Evolutionary conservation across 2,797 vertebrate species (phyloP).

Genomic region (Poeciliopsis turneri): DNA sequence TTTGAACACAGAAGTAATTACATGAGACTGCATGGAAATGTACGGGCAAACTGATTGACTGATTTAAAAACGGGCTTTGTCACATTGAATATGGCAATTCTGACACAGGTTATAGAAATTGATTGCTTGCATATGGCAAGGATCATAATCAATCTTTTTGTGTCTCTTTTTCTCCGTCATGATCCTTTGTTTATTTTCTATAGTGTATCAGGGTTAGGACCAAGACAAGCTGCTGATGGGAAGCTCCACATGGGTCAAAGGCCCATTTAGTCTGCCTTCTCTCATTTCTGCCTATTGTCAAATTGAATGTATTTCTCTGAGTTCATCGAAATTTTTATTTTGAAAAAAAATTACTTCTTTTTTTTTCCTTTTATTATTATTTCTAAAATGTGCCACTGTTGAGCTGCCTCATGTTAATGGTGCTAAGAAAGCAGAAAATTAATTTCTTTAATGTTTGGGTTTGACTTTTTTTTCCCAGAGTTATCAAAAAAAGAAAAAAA

Average conservation of each 20-base stretch:
- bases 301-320: conserved; percentile 97
- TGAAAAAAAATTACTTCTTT: background rate
- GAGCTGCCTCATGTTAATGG: conserved; percentile 95
- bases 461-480: conserved; percentile 70
- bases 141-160: conserved; percentile 73
- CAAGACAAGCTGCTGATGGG: conserved; percentile 82
- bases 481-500: conserved; percentile 71
- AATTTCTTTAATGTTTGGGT: conserved; percentile 50
- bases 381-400: conserved; percentile 90
- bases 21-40: conserved; percentile 47
- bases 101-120: conserved; percentile 64
- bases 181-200: conserved; percentile 79
- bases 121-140: conserved; percentile 70
- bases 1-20: conserved; percentile 55
- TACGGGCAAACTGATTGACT: conserved; percentile 49
- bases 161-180: conserved; percentile 70
- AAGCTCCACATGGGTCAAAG: conserved; percentile 79
- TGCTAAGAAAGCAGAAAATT: conserved; percentile 88
- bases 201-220: conserved; percentile 82
- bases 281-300: conserved; percentile 94
- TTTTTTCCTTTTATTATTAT: conserved; percentile 26
- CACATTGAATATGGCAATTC: conserved; percentile 65
- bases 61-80: conserved; percentile 67
- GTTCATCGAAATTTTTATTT: conserved; percentile 67
- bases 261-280: conserved; percentile 85